Evolutionary conservation across 2,113 vertebrate genomes (phyloP).

Genomic region (Podarcis raffonei): DNA sequence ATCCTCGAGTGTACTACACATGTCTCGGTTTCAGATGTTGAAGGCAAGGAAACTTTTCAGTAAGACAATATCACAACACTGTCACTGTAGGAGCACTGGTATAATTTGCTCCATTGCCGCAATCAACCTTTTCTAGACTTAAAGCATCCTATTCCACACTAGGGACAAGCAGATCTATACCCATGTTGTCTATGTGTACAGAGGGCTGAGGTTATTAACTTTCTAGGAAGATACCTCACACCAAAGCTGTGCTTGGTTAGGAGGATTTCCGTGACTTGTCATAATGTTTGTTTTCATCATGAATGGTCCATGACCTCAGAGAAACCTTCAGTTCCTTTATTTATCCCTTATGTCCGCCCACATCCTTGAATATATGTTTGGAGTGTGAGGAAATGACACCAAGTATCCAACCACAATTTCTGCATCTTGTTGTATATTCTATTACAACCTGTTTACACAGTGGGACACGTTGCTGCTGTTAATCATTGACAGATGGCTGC

Average conservation of each 20-base stretch:
- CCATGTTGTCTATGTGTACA: background rate
- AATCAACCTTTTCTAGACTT: background rate
- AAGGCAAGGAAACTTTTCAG: background rate
- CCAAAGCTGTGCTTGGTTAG: background rate
- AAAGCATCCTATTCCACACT: background rate
- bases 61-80: background rate
- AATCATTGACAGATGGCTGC: conserved; percentile 4
- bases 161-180: background rate
- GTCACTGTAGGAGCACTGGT: background rate
- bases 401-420: background rate
- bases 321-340: background rate
- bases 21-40: background rate
- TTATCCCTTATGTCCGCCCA: background rate
- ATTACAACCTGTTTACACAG: background rate
- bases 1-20: background rate
- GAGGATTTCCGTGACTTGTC: background rate
- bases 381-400: background rate
- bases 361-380: background rate
- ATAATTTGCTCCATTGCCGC: background rate
- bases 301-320: background rate
- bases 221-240: background rate
- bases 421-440: background rate
- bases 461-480: background rate
- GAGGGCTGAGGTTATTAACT: background rate
- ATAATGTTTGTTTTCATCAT: background rate